Conservation (phyloP, 2,888 invertebrate genomes). For the Ichneumon xanthorius region DNA sequence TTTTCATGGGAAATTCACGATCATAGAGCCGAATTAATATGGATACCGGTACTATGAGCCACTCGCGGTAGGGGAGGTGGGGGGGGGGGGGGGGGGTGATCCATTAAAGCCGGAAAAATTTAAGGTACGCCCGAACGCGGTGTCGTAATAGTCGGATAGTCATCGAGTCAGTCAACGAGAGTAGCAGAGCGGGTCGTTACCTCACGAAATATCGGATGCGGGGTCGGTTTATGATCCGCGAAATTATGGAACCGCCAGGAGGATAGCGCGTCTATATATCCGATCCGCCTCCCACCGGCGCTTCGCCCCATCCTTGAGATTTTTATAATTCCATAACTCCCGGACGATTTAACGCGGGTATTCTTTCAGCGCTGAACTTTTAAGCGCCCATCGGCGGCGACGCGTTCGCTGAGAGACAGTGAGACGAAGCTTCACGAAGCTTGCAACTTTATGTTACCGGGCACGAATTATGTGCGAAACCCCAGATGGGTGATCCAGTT, state of each 20-base stretch:
- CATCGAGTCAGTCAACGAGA: conserved; percentile 52
- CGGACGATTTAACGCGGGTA: conserved; percentile 69
- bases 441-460: conserved; percentile 59
- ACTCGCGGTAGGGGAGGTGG: neutral
- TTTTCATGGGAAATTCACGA: conserved; percentile 61
- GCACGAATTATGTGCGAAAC: conserved; percentile 47
- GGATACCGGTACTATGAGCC: conserved; percentile 15
- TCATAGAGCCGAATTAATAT: conserved; percentile 58
- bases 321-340: conserved; percentile 71
- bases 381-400: conserved; percentile 42
- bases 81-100: neutral
- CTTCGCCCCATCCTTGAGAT: conserved; percentile 55
- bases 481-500: conserved; percentile 3
- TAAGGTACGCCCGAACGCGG: conserved; percentile 10
- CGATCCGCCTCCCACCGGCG: neutral
- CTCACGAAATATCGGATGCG: conserved; percentile 64
- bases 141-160: conserved; percentile 55
- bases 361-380: conserved; percentile 66
- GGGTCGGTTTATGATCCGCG: conserved; percentile 71
- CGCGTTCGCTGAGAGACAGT: neutral
- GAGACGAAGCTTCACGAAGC: conserved; percentile 16
- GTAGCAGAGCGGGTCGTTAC: conserved; percentile 64
- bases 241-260: conserved; percentile 67
- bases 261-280: conserved; percentile 6
- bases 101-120: conserved; percentile 33